phyloP scores from a whole-genome alignment of 2,113 vertebrate species.

The Phasianus colchicus region DNA sequence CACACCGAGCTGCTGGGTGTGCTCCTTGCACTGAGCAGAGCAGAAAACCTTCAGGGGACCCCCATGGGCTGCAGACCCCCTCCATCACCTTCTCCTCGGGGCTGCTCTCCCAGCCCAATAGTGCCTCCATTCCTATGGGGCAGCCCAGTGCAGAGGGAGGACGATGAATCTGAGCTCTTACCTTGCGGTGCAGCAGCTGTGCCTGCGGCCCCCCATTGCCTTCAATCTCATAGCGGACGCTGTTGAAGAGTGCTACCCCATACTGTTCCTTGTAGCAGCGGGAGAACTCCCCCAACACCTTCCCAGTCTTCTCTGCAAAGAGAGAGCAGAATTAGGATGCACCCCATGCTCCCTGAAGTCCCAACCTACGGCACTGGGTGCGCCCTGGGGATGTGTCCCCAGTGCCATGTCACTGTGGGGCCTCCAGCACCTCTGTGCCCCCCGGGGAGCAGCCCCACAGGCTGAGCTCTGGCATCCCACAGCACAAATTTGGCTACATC shows the following conservation, averaged over 20 bases:
- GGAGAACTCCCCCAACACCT: slow-evolving; percentile 86
- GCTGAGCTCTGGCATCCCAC: not conserved
- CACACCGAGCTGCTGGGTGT: rapidly evolving
- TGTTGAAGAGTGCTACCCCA: slow-evolving; percentile 91
- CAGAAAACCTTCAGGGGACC: not conserved
- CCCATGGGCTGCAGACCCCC: rapidly evolving
- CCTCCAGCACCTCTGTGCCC: not conserved
- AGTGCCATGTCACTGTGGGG: not conserved
- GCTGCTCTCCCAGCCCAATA: not conserved
- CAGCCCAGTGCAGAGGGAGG: not conserved
- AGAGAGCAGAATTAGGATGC: not conserved
- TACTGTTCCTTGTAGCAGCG: slow-evolving; percentile 88
- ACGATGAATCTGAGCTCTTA: slow-evolving; percentile 22
- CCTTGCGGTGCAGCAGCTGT: slow-evolving; percentile 95
- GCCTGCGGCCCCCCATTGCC: slow-evolving; percentile 84
- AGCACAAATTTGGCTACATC: not conserved
- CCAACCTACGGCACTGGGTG: not conserved
- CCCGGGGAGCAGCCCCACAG: not conserved
- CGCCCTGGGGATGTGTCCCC: not conserved
- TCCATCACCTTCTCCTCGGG: not conserved
- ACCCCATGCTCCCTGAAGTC: not conserved
- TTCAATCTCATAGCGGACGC: slow-evolving; percentile 92
- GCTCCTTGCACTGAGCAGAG: rapidly evolving
- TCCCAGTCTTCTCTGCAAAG: slow-evolving; percentile 81
- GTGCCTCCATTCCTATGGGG: not conserved